Evolutionary conservation across 2,797 vertebrate genomes (phyloP).

Genomic region (Alca torda): DNA sequence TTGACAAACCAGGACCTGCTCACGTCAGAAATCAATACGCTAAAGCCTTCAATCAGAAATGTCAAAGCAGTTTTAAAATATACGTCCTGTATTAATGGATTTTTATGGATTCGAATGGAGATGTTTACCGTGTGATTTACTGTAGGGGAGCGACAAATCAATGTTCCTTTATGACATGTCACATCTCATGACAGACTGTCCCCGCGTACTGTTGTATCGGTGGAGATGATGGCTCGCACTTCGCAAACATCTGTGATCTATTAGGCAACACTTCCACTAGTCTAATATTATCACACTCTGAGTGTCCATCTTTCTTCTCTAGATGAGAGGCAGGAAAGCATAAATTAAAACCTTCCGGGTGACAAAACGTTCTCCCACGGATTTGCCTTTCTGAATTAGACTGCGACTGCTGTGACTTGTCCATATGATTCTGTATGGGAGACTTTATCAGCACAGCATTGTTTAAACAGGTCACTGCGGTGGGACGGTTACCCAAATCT

Average conservation of each 20-base stretch:
- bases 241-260: slow-evolving; percentile 30
- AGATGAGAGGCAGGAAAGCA: background rate
- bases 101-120: slow-evolving; percentile 20
- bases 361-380: background rate
- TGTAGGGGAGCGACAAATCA: background rate
- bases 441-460: background rate
- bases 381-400: background rate
- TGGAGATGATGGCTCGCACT: background rate
- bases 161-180: slow-evolving; percentile 10
- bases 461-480: background rate
- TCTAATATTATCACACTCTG: background rate
- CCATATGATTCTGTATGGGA: background rate
- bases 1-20: background rate
- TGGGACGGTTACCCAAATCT: background rate
- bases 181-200: slow-evolving; percentile 2
- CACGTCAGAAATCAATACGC: background rate
- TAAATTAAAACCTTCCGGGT: slow-evolving; percentile 6
- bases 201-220: background rate
- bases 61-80: background rate
- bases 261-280: background rate
- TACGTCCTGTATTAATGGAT: background rate
- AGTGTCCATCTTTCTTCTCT: slow-evolving; percentile 34
- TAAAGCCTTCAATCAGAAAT: slow-evolving; percentile 4
- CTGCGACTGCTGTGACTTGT: background rate
- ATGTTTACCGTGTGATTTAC: slow-evolving; percentile 7